Percentiles rank a stretch among this genome's conserved stretches.
Conservation (phyloP, 2,113 vertebrate genomes). For the Hystrix cristata region DNA sequence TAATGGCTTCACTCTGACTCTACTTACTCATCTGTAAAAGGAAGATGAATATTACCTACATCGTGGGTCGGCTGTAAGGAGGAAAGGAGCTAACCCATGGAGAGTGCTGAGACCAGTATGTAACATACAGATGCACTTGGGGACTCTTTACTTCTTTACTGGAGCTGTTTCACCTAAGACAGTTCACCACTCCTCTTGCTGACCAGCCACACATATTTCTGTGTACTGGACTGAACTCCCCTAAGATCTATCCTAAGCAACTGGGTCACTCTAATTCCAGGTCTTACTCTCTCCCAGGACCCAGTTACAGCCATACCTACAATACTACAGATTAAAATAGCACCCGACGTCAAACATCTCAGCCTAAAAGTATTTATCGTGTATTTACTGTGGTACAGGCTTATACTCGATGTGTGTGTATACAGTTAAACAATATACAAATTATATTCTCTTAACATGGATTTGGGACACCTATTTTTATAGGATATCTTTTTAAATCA, state of each 20-base stretch:
- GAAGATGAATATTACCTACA: neutral
- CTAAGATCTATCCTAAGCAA: neutral
- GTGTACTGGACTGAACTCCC: neutral
- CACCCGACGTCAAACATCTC: neutral
- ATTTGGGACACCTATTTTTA: neutral
- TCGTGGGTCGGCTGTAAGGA: neutral
- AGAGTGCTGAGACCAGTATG: neutral
- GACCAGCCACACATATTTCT: neutral
- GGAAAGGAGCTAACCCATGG: neutral
- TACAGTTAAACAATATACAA: neutral
- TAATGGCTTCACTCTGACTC: neutral
- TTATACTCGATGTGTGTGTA: neutral
- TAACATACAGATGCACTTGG: neutral
- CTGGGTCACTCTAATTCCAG: neutral
- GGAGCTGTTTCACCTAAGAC: too few relatives aligned
- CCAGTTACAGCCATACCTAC: neutral
- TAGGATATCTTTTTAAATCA: neutral
- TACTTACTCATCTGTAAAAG: neutral
- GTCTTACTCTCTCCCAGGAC: neutral
- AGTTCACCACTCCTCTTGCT: neutral
- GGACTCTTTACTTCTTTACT: neutral
- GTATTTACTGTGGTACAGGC: neutral
- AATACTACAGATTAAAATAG: neutral
- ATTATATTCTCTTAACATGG: neutral
- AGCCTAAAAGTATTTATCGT: neutral